These are phyloP conservation scores for Dinocampus coccinellae DNA, from an alignment of 2,888 invertebrate species.

Conservation along the genomic window DNA sequence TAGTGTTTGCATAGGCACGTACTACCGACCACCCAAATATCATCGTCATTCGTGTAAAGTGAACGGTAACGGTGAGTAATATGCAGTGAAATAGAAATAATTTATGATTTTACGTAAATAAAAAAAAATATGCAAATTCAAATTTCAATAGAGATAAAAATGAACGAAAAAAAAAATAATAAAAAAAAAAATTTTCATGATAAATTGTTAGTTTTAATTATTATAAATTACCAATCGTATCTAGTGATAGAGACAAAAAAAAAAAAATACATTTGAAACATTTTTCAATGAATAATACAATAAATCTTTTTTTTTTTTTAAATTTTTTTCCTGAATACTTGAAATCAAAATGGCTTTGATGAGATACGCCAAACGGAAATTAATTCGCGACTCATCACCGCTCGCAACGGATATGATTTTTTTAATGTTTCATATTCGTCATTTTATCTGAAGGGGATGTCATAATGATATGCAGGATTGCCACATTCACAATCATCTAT, in stretches of 20 bases:
- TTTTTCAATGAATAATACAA: background rate
- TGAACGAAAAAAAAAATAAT: constrained; percentile 29
- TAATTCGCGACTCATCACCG: constrained; percentile 29
- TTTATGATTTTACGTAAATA: too few species aligned
- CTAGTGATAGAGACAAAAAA: too few species aligned
- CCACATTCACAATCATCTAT: constrained; percentile 37
- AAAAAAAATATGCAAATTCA: too few species aligned
- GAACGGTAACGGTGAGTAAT: constrained; percentile 18
- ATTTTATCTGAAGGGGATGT: constrained; percentile 32
- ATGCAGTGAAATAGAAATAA: constrained; percentile 26
- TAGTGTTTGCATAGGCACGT: constrained; percentile 64
- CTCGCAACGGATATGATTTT: constrained; percentile 22
- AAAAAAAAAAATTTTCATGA: too few species aligned
- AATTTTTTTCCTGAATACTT: background rate
- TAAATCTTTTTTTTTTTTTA: background rate
- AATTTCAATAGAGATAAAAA: too few species aligned
- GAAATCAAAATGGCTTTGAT: constrained; percentile 2
- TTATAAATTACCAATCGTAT: too few species aligned
- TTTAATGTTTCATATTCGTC: constrained; percentile 17
- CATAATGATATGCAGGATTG: constrained; percentile 46
- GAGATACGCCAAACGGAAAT: constrained; percentile 16
- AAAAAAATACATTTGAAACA: background rate
- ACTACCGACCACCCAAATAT: constrained; percentile 23
- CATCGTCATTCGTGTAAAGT: constrained; percentile 6
- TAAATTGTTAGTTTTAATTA: too few species aligned